These are phyloP conservation scores for Oikopleura albicans DNA, from an alignment of 23 tunicate genomes.

Conservation along the genomic window DNA sequence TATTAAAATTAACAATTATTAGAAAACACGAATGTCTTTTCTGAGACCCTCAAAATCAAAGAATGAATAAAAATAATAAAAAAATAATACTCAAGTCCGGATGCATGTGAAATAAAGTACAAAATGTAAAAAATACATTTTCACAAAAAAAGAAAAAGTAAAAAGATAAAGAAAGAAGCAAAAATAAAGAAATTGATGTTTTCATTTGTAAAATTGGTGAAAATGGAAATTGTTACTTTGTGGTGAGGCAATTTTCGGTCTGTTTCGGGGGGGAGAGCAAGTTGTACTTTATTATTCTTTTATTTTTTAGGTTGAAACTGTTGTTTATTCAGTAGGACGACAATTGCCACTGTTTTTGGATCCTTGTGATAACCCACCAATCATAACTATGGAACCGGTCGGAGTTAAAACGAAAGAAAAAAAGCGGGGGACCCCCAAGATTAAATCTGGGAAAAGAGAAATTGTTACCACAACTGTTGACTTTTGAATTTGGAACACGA, in stretches of 20 bases:
- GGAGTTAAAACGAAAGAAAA: too few relatives aligned
- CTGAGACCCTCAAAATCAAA: too few relatives aligned
- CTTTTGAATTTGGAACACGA: not conserved
- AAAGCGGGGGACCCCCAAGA: not conserved
- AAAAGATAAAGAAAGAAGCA: not conserved
- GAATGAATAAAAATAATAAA: too few relatives aligned
- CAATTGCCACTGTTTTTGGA: conserved; percentile 16
- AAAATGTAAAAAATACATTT: too few relatives aligned
- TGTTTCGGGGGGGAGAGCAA: not conserved
- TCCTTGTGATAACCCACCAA: conserved; percentile 17
- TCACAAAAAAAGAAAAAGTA: not conserved
- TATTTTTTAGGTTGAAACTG: not conserved
- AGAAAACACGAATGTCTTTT: too few relatives aligned
- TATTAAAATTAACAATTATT: too few relatives aligned
- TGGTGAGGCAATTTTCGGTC: too few relatives aligned
- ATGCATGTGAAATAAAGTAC: too few relatives aligned
- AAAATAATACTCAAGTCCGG: too few relatives aligned
- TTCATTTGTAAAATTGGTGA: not conserved
- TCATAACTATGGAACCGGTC: conserved; percentile 5
- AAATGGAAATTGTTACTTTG: not conserved
- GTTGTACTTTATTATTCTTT: not conserved
- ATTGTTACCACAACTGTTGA: not conserved
- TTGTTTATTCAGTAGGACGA: conserved; percentile 9
- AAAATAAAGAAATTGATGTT: not conserved
- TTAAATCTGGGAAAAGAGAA: not conserved